These are phyloP conservation scores for Okamejei kenojei DNA, from an alignment of 2,797 vertebrate species.

Conservation along the genomic window DNA sequence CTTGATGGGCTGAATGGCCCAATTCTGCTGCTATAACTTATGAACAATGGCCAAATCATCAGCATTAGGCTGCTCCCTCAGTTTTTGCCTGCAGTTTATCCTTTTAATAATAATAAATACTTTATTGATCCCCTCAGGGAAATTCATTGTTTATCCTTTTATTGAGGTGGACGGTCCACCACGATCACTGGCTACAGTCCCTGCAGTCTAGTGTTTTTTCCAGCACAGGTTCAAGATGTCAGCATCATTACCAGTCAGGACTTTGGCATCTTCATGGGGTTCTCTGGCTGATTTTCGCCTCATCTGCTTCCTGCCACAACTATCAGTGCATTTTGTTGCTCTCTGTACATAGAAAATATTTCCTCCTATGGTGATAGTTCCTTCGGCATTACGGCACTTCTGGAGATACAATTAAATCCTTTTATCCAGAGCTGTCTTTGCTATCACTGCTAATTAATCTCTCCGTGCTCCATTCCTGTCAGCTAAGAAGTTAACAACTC, in stretches of 20 bases:
- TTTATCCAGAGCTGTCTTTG: neutral
- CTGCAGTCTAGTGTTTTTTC: neutral
- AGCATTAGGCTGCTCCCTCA: neutral
- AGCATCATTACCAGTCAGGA: neutral
- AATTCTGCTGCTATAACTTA: neutral
- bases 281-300: neutral
- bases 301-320: neutral
- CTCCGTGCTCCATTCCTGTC: neutral
- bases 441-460: neutral
- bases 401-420: neutral
- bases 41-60: neutral
- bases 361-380: neutral
- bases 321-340: neutral
- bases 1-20: no score
- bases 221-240: neutral
- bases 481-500: neutral
- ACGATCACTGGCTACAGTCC: neutral
- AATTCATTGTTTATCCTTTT: no score
- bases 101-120: neutral
- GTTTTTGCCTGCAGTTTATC: neutral
- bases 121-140: no score
- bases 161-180: neutral
- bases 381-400: neutral
- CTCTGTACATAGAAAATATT: neutral
- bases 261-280: neutral